Conservation (phyloP, 2,888 invertebrate genomes). For the Chymomyza fuscimana region DNA sequence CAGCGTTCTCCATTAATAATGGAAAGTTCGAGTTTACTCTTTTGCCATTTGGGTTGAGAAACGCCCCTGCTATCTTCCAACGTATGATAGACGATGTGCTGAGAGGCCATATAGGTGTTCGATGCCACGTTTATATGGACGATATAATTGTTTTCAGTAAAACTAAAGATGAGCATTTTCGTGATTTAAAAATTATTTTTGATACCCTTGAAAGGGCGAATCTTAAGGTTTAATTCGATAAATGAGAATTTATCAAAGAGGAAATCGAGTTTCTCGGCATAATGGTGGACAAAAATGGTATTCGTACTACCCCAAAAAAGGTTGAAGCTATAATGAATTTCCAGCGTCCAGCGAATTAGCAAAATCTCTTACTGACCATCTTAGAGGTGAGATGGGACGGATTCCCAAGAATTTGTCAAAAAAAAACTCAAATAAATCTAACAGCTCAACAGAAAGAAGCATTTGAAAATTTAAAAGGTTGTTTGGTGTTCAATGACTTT, state of each 20-base stretch:
- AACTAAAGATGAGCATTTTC: neutral
- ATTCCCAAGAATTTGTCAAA: neutral
- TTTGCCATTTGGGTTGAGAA: neutral
- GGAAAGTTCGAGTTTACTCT: neutral
- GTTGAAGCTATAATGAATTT: neutral
- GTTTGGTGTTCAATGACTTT: conserved; percentile 10
- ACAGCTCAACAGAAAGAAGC: conserved; percentile 1
- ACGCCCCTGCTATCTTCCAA: neutral
- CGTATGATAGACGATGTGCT: neutral
- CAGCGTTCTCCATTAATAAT: neutral
- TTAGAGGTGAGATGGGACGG: conserved; percentile 6
- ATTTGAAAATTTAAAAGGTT: conserved; percentile 15
- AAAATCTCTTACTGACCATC: conserved; percentile 14
- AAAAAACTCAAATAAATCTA: conserved; percentile 19
- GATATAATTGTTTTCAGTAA: neutral
- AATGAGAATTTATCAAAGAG: neutral
- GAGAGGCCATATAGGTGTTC: neutral
- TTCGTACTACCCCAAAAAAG: neutral
- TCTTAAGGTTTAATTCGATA: neutral
- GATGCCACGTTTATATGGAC: neutral
- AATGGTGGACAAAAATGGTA: neutral
- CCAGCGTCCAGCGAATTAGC: neutral
- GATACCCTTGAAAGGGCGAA: conserved; percentile 7
- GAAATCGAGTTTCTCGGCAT: neutral
- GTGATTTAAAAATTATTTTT: conserved; percentile 6